Conservation (phyloP, 2,797 vertebrate species). For the Synaphobranchus kaupii region DNA sequence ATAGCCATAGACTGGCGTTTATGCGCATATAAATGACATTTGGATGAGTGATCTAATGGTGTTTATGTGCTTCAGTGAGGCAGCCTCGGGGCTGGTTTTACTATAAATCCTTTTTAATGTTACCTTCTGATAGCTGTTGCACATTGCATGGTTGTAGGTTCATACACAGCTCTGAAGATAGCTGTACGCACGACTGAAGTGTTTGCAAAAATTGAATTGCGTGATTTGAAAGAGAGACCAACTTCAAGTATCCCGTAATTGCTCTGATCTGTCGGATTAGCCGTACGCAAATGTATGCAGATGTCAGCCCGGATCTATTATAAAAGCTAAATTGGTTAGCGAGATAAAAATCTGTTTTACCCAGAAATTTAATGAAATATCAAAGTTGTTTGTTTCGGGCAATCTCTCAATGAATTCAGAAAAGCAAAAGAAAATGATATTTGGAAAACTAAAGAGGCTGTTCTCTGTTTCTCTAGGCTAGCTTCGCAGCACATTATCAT, state of each 20-base stretch:
- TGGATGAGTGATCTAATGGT: neutral
- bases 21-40: neutral
- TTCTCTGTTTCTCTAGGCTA: constrained; percentile 36
- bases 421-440: constrained; percentile 33
- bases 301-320: constrained; percentile 60
- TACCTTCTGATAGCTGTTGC: neutral
- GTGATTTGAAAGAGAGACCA: neutral
- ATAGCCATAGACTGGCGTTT: neutral
- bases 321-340: constrained; percentile 56
- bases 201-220: neutral
- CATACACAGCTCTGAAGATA: neutral
- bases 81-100: neutral
- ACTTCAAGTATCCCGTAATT: constrained; percentile 17
- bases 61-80: neutral
- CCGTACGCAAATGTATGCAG: constrained; percentile 52
- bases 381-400: constrained; percentile 29
- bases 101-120: neutral
- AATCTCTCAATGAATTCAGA: constrained; percentile 25
- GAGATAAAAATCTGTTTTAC: constrained; percentile 53
- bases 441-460: constrained; percentile 33
- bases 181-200: neutral
- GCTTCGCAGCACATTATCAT: constrained; percentile 47
- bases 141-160: neutral
- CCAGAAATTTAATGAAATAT: constrained; percentile 43
- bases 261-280: constrained; percentile 24